Percentiles rank a stretch among this genome's conserved stretches.
Conservation (phyloP, 2,113 vertebrate genomes). For the Desmodus rotundus region DNA sequence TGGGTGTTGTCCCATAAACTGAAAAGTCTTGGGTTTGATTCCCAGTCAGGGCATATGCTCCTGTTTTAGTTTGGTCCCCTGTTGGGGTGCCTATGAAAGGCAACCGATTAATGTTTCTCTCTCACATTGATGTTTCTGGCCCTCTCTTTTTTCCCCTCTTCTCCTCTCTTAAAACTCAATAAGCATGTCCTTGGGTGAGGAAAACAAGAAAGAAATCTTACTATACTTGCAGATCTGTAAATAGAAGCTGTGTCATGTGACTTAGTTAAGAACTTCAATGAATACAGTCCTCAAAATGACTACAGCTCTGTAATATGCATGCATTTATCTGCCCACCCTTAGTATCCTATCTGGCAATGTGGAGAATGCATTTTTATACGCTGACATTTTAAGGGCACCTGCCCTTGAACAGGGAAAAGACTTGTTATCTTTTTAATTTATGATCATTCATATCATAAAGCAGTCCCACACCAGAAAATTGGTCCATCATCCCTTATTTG, state of each 20-base stretch:
- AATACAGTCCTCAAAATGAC: not conserved
- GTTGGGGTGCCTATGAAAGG: too few relatives aligned
- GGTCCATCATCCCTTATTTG: not conserved
- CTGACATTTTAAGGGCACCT: not conserved
- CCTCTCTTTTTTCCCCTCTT: too few relatives aligned
- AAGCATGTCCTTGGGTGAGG: too few relatives aligned
- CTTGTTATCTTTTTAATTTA: not conserved
- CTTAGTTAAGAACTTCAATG: not conserved
- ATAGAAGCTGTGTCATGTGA: not conserved
- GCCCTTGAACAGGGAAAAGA: not conserved
- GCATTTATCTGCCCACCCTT: not conserved
- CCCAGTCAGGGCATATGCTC: too few relatives aligned
- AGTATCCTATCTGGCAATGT: not conserved
- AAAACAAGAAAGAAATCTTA: not conserved
- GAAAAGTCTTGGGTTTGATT: too few relatives aligned
- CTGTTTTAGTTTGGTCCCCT: too few relatives aligned
- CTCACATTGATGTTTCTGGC: too few relatives aligned
- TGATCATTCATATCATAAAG: not conserved
- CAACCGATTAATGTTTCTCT: too few relatives aligned
- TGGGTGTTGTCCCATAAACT: too few relatives aligned
- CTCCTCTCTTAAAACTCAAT: too few relatives aligned
- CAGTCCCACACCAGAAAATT: not conserved
- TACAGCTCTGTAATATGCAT: not conserved
- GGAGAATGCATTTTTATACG: not conserved
- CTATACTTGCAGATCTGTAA: not conserved